Base-by-base conservation (phyloP, 2,888 invertebrate species). In the Mellilla xanthometata region DNA sequence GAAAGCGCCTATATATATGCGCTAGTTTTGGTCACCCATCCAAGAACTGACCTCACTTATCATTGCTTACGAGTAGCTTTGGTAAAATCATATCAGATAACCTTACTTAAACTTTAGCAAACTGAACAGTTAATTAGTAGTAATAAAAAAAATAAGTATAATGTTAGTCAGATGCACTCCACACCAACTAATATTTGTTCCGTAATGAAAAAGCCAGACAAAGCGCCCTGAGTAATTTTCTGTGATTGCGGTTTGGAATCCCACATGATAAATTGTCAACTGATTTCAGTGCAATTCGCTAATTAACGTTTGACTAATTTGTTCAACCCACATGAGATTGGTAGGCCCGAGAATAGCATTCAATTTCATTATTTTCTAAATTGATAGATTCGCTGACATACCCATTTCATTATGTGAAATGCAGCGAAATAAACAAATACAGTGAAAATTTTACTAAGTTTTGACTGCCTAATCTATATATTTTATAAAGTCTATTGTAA, bases 211-310 rank as follows among this genome's bases (percentile, higher is more conserved):
- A 35, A 35, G 29, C 26, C 2, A 11, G 6, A 19, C n/a, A 10
- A 51, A 41, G 43, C 40, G 12, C 22, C 19, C 39, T 22, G 36
- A 19, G 19, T 38, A 38, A 33, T 33, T 38, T 13, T 24, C 47
- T 64, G 70, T 71, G 65, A 69, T 72, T 76, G 75, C 59, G 71
- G 72, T 61, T 55, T 60, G 66, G 61, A 69, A 68, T 70, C 65
- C 62, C 68, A 59, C 70, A 68, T 74, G 73, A 77, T 67, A 72
- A 75, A 77, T 76, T 66, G 75, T 65, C 66, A 69, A 75, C 66
- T 73, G 71, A 75, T 76, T 76, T 66, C 62, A 54, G 66, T 68
- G 58, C 62, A 64, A 65, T 69, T 68, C 64, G 67, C 67, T 74
- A 74, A 75, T 77, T 77, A 75, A 62, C 62, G 65, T 69, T 67